Evolutionary conservation across 2,797 vertebrate genomes (phyloP), one percentile per base, ranked within the genome.

Genomic region (Amblyopsis hoosieri): DNA sequence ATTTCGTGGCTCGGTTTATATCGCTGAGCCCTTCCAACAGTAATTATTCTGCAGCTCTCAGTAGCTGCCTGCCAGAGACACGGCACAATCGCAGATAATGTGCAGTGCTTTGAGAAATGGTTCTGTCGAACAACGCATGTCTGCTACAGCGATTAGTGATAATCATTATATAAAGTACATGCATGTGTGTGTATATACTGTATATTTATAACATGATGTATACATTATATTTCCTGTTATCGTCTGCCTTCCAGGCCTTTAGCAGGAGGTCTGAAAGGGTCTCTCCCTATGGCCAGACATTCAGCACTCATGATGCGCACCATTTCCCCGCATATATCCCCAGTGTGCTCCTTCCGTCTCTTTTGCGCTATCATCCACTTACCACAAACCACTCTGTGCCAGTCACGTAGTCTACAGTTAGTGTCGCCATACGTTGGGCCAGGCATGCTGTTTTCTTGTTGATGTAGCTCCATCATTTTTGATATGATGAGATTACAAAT

Each of bases 281-380:
- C 84, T 84, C 83, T 90, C 90, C 88, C 89, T 84, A 84, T 89
- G 87, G 88, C 80, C 87, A 50, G 80, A 62, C 85, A 81, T 86
- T 91, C 90, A 90, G 81, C 85, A 81, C 85, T 88, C 83, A 91
- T 90, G 89, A 91, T 79, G 80, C 80, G 88, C 89, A 90, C 87
- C 88, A 88, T 90, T 91, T 91, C 87, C 87, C 82, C 80, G 75
- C 82, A 82, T 86, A 84, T 87, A 83, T 85, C 86, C 80, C 77
- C 13, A 60, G 81, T 82, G 83, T 75, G 78, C 74, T 85, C 71
- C 80, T 81, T 86, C 82, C 76, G 81, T 88, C 86, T 87, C 76
- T 69, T 83, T 72, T 75, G 83, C 65, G 3, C 75, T 73, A 78
- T 83, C 78, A 78, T 45, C 64, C 66, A 49, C 72, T 84, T 67